A percentile compares a stretch with the other conserved stretches of the same genome.
These are phyloP conservation scores for Parnassius apollo DNA, from an alignment of 2,888 invertebrate species.

Conservation along the genomic window DNA sequence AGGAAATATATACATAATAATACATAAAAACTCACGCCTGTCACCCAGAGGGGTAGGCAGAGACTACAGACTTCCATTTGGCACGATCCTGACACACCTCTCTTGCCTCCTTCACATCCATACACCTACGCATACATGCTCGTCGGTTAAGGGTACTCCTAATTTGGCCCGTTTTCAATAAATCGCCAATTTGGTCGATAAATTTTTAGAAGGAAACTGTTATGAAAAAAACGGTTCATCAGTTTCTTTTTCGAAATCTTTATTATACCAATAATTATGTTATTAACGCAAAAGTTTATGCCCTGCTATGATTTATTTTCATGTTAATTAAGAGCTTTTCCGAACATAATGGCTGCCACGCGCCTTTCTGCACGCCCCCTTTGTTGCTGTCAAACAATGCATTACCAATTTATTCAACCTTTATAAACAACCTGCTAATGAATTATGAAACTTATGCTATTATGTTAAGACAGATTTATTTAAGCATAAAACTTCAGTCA, in stretches of 20 bases:
- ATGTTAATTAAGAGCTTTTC: constrained; percentile 53
- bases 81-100: too few relatives aligned
- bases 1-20: too few relatives aligned
- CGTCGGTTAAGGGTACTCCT: too few relatives aligned
- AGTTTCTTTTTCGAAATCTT: too few relatives aligned
- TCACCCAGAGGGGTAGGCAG: too few relatives aligned
- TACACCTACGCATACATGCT: too few relatives aligned
- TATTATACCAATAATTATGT: constrained; percentile 27
- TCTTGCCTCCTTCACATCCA: too few relatives aligned
- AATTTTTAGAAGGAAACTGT: not conserved
- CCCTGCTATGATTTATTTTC: constrained; percentile 20
- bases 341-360: constrained; percentile 56
- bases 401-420: constrained; percentile 6
- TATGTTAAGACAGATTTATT: constrained; percentile 3
- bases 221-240: constrained; percentile 8
- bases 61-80: too few relatives aligned
- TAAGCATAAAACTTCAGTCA: not conserved
- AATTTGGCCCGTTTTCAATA: too few relatives aligned
- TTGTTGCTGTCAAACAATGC: constrained; percentile 51
- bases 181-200: too few relatives aligned
- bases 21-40: too few relatives aligned
- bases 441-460: constrained; percentile 7
- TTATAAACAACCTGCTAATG: not conserved
- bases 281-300: constrained; percentile 31
- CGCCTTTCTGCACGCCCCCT: constrained; percentile 47